A percentile compares a stretch with the other conserved stretches of the same genome.
phyloP scores from a whole-genome alignment of 2,797 vertebrate species.

The Petrocephalus schoutedeni region DNA sequence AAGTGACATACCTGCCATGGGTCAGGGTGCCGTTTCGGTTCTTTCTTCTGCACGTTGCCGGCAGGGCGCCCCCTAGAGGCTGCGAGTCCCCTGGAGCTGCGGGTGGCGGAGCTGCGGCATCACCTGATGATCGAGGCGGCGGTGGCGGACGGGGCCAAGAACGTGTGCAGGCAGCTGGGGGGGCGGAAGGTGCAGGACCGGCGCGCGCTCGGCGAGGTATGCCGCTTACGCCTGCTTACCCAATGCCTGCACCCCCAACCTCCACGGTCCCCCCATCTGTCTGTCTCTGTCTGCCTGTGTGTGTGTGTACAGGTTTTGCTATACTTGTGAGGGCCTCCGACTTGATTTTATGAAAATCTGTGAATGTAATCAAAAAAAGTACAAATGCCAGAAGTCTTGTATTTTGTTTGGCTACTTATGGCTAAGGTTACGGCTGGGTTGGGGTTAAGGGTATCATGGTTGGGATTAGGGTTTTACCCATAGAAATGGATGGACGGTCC shows the following conservation, averaged over 20 bases:
- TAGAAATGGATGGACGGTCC: too few relatives aligned
- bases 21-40: neutral
- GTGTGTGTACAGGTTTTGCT: too few relatives aligned
- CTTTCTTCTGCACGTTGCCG: neutral
- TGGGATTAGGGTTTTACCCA: too few relatives aligned
- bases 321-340: too few relatives aligned
- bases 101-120: conserved; percentile 77
- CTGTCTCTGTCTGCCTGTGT: neutral
- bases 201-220: conserved; percentile 80
- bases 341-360: too few relatives aligned
- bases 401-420: too few relatives aligned
- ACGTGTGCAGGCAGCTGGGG: conserved; percentile 80
- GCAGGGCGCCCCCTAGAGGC: conserved; percentile 52
- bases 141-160: conserved; percentile 84
- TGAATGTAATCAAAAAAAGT: too few relatives aligned
- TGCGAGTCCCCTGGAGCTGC: conserved; percentile 65
- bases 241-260: neutral
- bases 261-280: neutral
- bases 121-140: conserved; percentile 80
- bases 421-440: too few relatives aligned
- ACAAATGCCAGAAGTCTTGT: too few relatives aligned
- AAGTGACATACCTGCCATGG: neutral
- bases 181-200: conserved; percentile 73
- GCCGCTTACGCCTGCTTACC: neutral
- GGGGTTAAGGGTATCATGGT: too few relatives aligned